Percentiles rank a stretch among this genome's conserved stretches.
Evolutionary conservation across 2,888 invertebrate species (phyloP).

Genomic region (Cabera pusaria): DNA sequence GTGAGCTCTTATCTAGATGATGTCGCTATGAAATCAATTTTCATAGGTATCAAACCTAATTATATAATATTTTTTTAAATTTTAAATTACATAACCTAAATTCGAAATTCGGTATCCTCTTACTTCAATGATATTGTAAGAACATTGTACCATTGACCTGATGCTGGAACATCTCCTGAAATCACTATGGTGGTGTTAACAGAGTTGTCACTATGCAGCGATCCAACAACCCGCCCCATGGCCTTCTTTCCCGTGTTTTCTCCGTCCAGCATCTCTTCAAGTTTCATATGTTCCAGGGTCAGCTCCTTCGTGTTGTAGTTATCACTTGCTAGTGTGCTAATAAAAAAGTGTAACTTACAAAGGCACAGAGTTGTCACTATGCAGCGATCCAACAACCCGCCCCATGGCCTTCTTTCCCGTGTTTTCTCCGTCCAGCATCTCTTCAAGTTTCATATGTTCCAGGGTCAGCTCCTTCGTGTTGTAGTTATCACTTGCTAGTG

Average conservation of each 20-base stretch:
- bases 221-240: constrained; percentile 91
- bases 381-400: constrained; percentile 91
- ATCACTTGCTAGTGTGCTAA: no score
- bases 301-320: constrained; percentile 49
- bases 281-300: constrained; percentile 50
- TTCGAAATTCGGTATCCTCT: no score
- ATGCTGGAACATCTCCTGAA: no score
- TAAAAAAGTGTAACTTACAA: constrained; percentile 83
- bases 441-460: constrained; percentile 61
- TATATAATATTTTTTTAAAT: no score
- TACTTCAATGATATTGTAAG: no score
- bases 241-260: constrained; percentile 86
- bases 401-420: constrained; percentile 87
- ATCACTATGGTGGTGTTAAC: no score
- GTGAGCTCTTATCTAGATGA: no score
- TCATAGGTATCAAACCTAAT: no score
- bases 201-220: constrained; percentile 88
- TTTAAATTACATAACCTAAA: no score
- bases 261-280: constrained; percentile 84
- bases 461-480: constrained; percentile 55
- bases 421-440: constrained; percentile 86
- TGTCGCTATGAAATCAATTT: no score
- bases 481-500: constrained; percentile 49
- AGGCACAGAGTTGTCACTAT: constrained; percentile 89
- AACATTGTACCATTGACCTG: no score